Base-by-base conservation (phyloP, 2,113 vertebrate species). In the Struthio camelus region DNA sequence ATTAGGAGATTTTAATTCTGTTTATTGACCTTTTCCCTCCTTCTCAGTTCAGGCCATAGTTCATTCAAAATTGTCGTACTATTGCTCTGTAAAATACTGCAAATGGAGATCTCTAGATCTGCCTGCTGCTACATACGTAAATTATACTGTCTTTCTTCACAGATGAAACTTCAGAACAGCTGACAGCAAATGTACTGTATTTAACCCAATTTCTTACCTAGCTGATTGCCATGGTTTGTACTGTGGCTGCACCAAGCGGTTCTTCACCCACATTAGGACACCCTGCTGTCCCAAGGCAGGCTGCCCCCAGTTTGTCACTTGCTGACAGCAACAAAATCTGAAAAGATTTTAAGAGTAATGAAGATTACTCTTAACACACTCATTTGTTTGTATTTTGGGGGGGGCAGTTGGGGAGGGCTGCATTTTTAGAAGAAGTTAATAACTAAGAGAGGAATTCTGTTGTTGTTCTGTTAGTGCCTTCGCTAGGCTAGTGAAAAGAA, bases 1-100 rank as follows among this genome's bases (percentile, higher is more conserved):
- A 95, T 97, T 95, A 96, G 87, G 70, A 91, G 87, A 96, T 86
- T 97, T 95, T 94, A 77, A 69, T 96, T 96, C 90, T 96, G 94
- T 96, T 96, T 94, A 94, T 87, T 95, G 93, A 96, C 93, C 91
- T 94, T 85, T 94, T 87, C 11, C 87, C 54, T 90, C 36, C 28
- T 88, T 89, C 54, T 96, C 85, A 62, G 56, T 87, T 95, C 89
- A 93, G 89, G 75, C 62, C 59, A 38, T 70, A 89, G 96, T 95
- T 95, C 87, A 70, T 80, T 80, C 27, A 89, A 89, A 96, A 94
- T 94, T 65, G n/a, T 90, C 87, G 46, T 91, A 40, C 58, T 85
- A 77, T 87, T 85, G 64, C 75, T 87, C 91, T 91, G 84, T 87
- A 67, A 92, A 93, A 91, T 58, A 70, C 19, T 70, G 64, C 62